These are phyloP conservation scores for Dione vanillae DNA, from an alignment of 2,888 invertebrate species.

Conservation along the genomic window DNA sequence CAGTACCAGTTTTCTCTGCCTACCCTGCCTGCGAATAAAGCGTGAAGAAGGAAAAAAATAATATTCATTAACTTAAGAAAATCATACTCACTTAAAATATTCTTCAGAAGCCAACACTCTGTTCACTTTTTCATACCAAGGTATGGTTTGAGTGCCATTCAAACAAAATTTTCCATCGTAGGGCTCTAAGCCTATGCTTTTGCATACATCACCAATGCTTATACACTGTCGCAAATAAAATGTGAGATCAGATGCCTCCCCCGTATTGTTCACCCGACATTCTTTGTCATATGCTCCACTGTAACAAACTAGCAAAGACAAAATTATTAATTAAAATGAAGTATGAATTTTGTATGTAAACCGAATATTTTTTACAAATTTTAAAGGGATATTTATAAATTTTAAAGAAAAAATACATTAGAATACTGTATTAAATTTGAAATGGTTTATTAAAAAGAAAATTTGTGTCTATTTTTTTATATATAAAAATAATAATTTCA, in stretches of 20 bases:
- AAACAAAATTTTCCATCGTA: constrained; percentile 77
- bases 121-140: constrained; percentile 81
- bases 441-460: too few species aligned
- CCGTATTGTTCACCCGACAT: constrained; percentile 75
- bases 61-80: too few species aligned
- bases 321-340: neutral
- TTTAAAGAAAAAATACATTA: too few species aligned
- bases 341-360: neutral
- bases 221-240: constrained; percentile 82
- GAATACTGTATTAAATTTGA: too few species aligned
- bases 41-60: too few species aligned
- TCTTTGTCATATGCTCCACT: constrained; percentile 85
- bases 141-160: constrained; percentile 59
- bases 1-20: too few species aligned
- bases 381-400: too few species aligned
- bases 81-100: constrained; percentile 88
- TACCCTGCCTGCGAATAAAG: too few species aligned
- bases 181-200: constrained; percentile 62
- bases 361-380: too few species aligned
- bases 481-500: too few species aligned
- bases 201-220: constrained; percentile 80
- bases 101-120: constrained; percentile 86
- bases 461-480: too few species aligned
- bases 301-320: constrained; percentile 83
- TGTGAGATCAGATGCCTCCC: constrained; percentile 66